These are phyloP conservation scores for Itoplectis maculator DNA, from an alignment of 2,888 invertebrate species.

Conservation along the genomic window DNA sequence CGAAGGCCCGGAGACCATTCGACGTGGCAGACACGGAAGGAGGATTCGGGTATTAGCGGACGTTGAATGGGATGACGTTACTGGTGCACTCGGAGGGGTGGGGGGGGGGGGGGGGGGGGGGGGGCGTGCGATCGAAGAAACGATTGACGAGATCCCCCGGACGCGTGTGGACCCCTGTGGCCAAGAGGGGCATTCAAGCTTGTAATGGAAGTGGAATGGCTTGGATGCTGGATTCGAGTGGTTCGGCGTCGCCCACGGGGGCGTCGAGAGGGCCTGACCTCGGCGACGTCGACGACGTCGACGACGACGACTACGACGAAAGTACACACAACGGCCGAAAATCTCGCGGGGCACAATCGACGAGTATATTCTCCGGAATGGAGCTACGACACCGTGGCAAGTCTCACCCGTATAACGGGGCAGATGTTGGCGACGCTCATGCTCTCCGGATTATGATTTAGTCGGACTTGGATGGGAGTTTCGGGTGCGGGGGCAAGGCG, in stretches of 20 bases:
- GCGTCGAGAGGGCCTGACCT: conserved; percentile 50
- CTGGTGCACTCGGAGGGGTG: neutral
- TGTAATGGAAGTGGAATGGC: conserved; percentile 58
- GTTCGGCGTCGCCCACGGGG: conserved; percentile 38
- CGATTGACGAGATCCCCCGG: conserved; percentile 60
- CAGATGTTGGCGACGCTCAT: conserved; percentile 62
- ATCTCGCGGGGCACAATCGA: neutral
- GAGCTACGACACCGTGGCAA: conserved; percentile 43
- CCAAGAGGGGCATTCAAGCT: conserved; percentile 51
- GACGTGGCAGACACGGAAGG: conserved; percentile 48
- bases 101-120: no score
- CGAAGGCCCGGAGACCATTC: neutral
- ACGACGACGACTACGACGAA: conserved; percentile 20
- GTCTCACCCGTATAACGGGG: conserved; percentile 24
- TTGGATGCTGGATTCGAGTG: conserved; percentile 37
- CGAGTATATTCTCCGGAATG: conserved; percentile 13
- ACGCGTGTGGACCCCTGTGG: conserved; percentile 28
- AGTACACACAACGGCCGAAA: conserved; percentile 17
- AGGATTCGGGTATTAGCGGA: conserved; percentile 60
- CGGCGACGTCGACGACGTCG: neutral
- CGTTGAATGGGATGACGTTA: conserved; percentile 52
- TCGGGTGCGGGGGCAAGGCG: neutral
- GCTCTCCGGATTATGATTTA: conserved; percentile 64
- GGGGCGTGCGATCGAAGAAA: conserved; percentile 64
- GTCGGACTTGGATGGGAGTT: conserved; percentile 43